Evolutionary conservation across 2,113 vertebrate genomes (phyloP).

Genomic region (Columbina picui): DNA sequence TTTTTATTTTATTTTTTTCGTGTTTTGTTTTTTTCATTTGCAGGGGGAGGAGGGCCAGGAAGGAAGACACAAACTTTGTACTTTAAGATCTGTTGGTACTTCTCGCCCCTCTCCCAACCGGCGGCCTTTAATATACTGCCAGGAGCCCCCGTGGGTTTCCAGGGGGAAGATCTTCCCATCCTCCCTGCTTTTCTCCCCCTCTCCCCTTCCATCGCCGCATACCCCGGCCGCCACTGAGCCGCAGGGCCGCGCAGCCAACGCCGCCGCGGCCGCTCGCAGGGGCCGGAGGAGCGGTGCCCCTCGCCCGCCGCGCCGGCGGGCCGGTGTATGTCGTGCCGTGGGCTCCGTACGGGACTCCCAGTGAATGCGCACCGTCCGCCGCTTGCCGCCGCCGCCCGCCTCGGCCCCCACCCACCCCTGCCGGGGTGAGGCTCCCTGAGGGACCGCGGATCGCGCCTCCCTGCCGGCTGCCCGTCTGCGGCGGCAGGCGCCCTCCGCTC

Average conservation of each 20-base stretch:
- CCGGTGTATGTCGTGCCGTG: slow-evolving; percentile 71
- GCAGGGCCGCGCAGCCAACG: neutral
- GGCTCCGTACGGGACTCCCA: slow-evolving; percentile 52
- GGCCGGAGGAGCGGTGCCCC: neutral
- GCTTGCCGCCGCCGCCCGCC: slow-evolving; percentile 18
- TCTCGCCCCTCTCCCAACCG: neutral
- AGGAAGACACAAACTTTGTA: slow-evolving; percentile 67
- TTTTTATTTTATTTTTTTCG: too few species aligned
- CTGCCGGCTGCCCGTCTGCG: neutral
- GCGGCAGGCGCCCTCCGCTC: neutral
- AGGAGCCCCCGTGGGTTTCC: neutral
- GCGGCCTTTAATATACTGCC: slow-evolving; percentile 18
- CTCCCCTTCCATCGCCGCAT: neutral
- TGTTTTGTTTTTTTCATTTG: neutral
- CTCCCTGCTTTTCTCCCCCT: neutral
- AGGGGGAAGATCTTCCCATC: neutral
- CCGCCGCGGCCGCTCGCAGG: neutral
- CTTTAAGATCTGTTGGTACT: neutral
- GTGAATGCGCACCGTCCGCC: slow-evolving; percentile 71
- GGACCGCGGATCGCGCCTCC: slow-evolving; percentile 18
- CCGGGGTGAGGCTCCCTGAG: slow-evolving; percentile 68
- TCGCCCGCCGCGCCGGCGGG: slow-evolving; percentile 22
- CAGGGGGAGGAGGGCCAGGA: neutral
- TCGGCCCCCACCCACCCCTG: slow-evolving; percentile 42
- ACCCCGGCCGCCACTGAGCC: neutral